These are phyloP conservation scores for Arenicola marina DNA, from an alignment of 2,888 invertebrate genomes.

Conservation along the genomic window DNA sequence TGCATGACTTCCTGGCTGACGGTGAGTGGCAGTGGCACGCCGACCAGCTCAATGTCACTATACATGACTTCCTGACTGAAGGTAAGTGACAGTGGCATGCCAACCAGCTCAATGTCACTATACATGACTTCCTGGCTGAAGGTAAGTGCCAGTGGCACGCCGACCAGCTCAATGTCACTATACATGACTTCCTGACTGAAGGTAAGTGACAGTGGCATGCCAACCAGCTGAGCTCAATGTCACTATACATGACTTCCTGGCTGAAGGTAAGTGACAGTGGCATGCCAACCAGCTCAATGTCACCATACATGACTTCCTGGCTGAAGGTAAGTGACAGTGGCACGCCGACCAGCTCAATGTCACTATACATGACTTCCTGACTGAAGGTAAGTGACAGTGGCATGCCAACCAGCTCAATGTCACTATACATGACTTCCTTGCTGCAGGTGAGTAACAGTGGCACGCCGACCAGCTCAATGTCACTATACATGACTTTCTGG, in stretches of 20 bases:
- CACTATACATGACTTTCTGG: constrained; percentile 46
- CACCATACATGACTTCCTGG: constrained; percentile 46
- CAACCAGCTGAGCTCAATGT: constrained; percentile 42
- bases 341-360: constrained; percentile 44
- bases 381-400: constrained; percentile 45
- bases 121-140: constrained; percentile 48
- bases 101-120: constrained; percentile 40
- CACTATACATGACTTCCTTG: constrained; percentile 46
- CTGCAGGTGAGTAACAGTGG: constrained; percentile 40
- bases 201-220: constrained; percentile 46
- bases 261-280: constrained; percentile 45
- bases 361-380: constrained; percentile 46
- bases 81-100: constrained; percentile 46
- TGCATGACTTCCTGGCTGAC: constrained; percentile 49
- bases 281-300: constrained; percentile 44
- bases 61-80: constrained; percentile 48
- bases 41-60: constrained; percentile 41
- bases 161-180: constrained; percentile 41
- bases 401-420: constrained; percentile 44
- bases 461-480: constrained; percentile 44
- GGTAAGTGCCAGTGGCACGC: constrained; percentile 45
- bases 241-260: constrained; percentile 46
- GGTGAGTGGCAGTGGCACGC: constrained; percentile 41
- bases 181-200: constrained; percentile 48
- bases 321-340: constrained; percentile 45